Conservation (phyloP, 2,113 vertebrate genomes). For the Carlito syrichta region DNA sequence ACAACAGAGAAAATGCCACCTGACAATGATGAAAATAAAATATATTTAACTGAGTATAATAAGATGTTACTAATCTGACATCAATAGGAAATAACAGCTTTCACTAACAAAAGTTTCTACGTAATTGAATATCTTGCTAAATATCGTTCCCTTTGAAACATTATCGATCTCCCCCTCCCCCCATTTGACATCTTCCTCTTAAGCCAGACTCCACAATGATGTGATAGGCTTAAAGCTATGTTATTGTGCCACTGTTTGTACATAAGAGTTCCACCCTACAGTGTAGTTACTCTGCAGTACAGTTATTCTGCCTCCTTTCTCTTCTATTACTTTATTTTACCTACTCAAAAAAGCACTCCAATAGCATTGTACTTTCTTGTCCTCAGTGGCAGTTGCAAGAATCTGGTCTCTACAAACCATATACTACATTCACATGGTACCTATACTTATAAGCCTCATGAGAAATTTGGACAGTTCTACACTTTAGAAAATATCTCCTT, state of each 20-base stretch:
- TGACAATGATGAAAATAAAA: not conserved
- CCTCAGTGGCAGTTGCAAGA: not conserved
- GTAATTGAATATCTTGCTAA: not conserved
- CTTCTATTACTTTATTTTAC: not conserved
- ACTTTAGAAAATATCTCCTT: slow-evolving; percentile 20
- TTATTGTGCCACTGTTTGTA: not conserved
- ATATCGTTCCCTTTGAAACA: not conserved
- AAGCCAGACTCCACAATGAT: not conserved
- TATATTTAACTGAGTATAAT: not conserved
- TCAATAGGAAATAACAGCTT: not conserved
- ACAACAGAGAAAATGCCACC: slow-evolving; percentile 14
- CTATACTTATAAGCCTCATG: not conserved
- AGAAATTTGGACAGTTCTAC: not conserved
- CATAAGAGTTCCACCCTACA: not conserved
- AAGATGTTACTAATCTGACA: not conserved
- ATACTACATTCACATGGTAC: not conserved
- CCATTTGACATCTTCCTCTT: not conserved
- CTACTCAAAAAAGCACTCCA: not conserved
- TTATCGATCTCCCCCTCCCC: not conserved
- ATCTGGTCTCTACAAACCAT: not conserved
- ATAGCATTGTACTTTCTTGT: not conserved
- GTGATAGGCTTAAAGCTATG: not conserved
- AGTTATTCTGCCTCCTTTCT: too few species aligned
- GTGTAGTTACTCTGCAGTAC: not conserved
- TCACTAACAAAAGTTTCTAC: not conserved